phyloP scores from a whole-genome alignment of 1,140 invertebrate species.

The Drosophila melanica region DNA sequence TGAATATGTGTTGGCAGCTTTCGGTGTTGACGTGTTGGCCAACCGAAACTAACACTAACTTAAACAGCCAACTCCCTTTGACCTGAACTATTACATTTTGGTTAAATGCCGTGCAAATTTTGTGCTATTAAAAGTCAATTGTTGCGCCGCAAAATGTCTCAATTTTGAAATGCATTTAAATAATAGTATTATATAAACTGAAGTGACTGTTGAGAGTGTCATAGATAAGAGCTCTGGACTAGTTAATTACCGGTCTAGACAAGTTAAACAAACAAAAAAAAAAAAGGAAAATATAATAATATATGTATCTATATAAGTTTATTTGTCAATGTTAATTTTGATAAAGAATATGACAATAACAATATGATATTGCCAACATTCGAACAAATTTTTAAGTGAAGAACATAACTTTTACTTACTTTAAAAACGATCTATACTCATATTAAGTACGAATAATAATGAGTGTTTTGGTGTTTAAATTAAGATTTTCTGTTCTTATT shows the following conservation, averaged over 20 bases:
- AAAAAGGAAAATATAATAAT: no score
- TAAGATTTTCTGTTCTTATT: no score
- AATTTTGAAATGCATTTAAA: slow-evolving; percentile 20
- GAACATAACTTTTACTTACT: no score
- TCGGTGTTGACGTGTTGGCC: slow-evolving; percentile 63
- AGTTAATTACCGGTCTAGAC: background rate
- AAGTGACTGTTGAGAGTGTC: background rate
- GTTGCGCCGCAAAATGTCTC: slow-evolving; percentile 26
- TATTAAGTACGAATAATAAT: no score
- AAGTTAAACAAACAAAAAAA: no score
- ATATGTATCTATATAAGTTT: no score
- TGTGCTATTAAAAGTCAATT: slow-evolving; percentile 71
- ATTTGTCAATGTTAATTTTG: no score
- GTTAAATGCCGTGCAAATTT: slow-evolving; percentile 41
- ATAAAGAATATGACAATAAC: no score
- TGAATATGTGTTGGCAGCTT: slow-evolving; percentile 21
- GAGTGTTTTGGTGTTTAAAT: no score
- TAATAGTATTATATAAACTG: background rate
- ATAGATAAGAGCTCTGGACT: background rate
- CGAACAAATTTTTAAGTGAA: no score
- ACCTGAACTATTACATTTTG: slow-evolving; percentile 43
- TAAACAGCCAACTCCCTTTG: slow-evolving; percentile 43
- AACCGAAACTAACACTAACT: slow-evolving; percentile 64
- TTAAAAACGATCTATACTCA: no score
- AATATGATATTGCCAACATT: no score